phyloP scores from a whole-genome alignment of 2,797 vertebrate genomes.

The Tenualosa ilisha region DNA sequence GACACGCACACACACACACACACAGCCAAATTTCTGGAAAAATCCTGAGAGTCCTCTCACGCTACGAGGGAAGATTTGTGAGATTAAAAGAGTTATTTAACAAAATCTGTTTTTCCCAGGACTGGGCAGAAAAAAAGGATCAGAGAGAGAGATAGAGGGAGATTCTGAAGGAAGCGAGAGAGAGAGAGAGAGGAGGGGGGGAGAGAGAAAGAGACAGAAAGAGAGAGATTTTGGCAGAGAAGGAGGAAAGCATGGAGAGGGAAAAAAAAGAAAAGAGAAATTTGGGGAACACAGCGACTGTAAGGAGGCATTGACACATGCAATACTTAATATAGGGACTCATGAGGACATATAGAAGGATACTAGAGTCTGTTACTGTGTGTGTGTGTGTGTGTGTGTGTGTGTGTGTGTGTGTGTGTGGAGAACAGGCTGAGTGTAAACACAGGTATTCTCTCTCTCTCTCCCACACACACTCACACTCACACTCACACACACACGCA shows the following conservation, averaged over 20 bases:
- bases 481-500: slow-evolving; percentile 12
- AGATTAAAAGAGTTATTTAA: slow-evolving; percentile 49
- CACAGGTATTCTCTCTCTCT: too few species aligned
- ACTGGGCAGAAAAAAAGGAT: neutral
- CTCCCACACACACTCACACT: neutral
- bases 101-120: slow-evolving; percentile 42
- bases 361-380: neutral
- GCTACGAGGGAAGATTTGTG: slow-evolving; percentile 38
- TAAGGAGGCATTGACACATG: neutral
- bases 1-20: neutral
- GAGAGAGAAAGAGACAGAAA: too few species aligned
- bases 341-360: too few species aligned
- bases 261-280: too few species aligned
- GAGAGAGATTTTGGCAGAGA: neutral
- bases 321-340: too few species aligned
- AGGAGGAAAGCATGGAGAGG: neutral
- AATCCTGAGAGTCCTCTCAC: slow-evolving; percentile 27
- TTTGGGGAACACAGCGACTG: too few species aligned
- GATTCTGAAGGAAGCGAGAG: slow-evolving; percentile 6
- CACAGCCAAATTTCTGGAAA: neutral
- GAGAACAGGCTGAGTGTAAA: too few species aligned
- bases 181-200: neutral
- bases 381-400: slow-evolving; percentile 18
- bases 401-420: slow-evolving; percentile 30
- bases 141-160: slow-evolving; percentile 20